Conservation (phyloP, 2,888 invertebrate genomes). For the Andrena camellia region DNA sequence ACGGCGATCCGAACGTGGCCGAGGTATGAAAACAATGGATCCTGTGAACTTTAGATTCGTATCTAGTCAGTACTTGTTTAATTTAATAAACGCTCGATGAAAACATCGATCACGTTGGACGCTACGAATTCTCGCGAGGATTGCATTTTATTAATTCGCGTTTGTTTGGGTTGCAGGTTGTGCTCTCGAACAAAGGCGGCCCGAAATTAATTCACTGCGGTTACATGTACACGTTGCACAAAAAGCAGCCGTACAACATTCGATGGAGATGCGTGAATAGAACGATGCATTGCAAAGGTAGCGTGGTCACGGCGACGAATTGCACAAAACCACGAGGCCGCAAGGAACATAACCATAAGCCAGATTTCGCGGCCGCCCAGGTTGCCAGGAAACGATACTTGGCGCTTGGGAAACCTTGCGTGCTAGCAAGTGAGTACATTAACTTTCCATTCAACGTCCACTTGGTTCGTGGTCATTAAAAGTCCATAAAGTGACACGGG, state of each 20-base stretch:
- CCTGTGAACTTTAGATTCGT: background rate
- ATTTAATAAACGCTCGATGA: background rate
- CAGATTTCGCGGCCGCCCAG: conserved; percentile 84
- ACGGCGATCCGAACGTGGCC: conserved; percentile 48
- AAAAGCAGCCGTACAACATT: conserved; percentile 84
- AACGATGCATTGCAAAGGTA: conserved; percentile 84
- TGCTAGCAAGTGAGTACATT: conserved; percentile 63
- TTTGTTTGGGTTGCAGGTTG: conserved; percentile 74
- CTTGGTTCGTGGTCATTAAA: background rate
- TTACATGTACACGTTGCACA: conserved; percentile 86
- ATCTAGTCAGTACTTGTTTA: background rate
- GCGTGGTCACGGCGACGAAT: conserved; percentile 84
- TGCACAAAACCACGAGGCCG: conserved; percentile 82
- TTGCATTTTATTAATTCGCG: background rate
- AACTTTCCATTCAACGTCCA: background rate
- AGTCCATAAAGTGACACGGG: too few relatives aligned
- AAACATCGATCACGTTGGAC: background rate
- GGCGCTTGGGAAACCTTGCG: conserved; percentile 74
- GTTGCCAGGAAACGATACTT: conserved; percentile 81
- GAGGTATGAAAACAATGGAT: conserved; percentile 42
- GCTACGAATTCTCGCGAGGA: too few relatives aligned
- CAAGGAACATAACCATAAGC: conserved; percentile 85
- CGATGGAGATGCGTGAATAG: conserved; percentile 86
- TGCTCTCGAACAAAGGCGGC: conserved; percentile 85
- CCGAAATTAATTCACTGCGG: conserved; percentile 85